Evolutionary conservation across 2,113 vertebrate genomes (phyloP).

Genomic region (Protobothrops mucrosquamatus): DNA sequence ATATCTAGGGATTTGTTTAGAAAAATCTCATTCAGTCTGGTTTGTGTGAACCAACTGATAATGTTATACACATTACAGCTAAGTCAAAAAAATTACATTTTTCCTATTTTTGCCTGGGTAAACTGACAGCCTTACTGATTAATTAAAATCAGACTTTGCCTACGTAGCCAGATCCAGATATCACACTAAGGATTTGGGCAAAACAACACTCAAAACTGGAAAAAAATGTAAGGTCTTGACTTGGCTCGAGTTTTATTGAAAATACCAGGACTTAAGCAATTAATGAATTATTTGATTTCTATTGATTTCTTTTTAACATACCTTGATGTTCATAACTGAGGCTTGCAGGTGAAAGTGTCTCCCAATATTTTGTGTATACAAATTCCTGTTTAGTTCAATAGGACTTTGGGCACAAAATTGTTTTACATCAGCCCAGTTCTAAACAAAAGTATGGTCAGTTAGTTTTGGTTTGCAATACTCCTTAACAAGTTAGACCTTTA

Average conservation of each 20-base stretch:
- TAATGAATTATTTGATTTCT: background rate
- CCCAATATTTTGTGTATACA: background rate
- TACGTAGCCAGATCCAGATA: background rate
- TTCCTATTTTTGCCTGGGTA: background rate
- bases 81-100: background rate
- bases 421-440: background rate
- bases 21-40: background rate
- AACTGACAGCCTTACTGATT: background rate
- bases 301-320: background rate
- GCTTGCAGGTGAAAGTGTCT: background rate
- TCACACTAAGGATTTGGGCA: background rate
- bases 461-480: background rate
- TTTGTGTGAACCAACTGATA: background rate
- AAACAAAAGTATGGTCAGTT: background rate
- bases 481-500: background rate
- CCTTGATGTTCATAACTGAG: background rate
- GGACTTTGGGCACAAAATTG: background rate
- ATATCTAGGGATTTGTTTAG: background rate
- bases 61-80: background rate
- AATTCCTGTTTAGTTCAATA: background rate
- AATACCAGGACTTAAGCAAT: background rate
- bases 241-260: background rate
- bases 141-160: background rate
- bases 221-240: background rate
- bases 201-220: background rate